A percentile compares a stretch with the other conserved stretches of the same genome.
Evolutionary conservation across 2,113 vertebrate genomes (phyloP).

Genomic region (Apodemus sylvaticus): DNA sequence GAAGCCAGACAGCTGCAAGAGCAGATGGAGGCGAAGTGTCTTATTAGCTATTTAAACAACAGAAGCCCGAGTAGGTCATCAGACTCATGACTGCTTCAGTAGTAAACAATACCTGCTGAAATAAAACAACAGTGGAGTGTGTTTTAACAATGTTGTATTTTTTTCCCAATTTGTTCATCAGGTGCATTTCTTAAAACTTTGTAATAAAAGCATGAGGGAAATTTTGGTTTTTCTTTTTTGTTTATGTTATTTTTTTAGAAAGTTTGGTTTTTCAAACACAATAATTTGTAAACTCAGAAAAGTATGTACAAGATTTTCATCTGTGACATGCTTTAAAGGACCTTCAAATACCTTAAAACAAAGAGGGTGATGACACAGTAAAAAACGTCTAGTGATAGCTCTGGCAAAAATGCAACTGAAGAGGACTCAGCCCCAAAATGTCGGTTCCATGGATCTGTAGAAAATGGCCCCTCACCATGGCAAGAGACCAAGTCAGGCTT

Average conservation of each 20-base stretch:
- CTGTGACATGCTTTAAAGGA: not conserved
- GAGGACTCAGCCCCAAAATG: no score
- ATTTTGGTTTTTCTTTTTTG: no score
- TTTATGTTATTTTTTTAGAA: no score
- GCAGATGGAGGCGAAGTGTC: fast-evolving
- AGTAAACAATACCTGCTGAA: not conserved
- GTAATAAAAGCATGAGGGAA: not conserved
- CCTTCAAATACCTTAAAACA: not conserved
- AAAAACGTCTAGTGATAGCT: no score
- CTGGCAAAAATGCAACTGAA: not conserved
- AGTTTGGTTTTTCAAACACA: not conserved
- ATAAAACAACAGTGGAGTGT: not conserved
- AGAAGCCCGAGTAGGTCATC: not conserved
- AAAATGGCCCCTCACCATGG: not conserved
- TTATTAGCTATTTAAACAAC: not conserved
- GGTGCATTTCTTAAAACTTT: not conserved
- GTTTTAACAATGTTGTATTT: no score
- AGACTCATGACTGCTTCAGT: not conserved
- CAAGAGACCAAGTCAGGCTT: not conserved
- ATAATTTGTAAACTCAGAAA: constrained; percentile 20
- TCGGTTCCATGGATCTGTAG: no score
- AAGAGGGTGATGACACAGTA: not conserved
- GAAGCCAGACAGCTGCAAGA: not conserved
- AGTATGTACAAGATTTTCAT: not conserved
- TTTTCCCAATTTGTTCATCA: not conserved